These are phyloP conservation scores for Lycodopsis pacificus DNA, from an alignment of 2,797 vertebrate genomes.

Conservation along the genomic window DNA sequence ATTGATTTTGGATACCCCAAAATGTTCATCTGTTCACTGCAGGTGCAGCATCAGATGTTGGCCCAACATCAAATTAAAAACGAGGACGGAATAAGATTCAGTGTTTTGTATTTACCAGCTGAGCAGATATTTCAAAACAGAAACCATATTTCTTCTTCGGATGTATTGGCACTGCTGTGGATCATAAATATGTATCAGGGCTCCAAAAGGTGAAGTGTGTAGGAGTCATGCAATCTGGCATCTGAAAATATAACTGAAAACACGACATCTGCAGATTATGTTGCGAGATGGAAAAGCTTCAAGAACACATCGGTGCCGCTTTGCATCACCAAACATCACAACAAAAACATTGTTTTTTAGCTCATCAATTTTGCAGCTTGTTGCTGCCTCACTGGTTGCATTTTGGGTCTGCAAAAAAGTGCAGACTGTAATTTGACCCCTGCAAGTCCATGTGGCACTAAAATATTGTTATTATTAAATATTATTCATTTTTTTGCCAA, in stretches of 20 bases:
- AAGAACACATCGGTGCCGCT: slow-evolving; percentile 1
- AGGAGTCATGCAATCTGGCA: slow-evolving; percentile 66
- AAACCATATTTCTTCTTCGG: slow-evolving; percentile 47
- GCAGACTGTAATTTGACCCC: neutral
- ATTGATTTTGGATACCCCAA: neutral
- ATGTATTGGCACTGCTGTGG: slow-evolving; percentile 36
- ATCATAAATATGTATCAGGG: slow-evolving; percentile 68
- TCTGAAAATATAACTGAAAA: slow-evolving; percentile 56
- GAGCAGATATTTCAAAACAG: slow-evolving; percentile 48
- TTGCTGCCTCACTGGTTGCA: neutral
- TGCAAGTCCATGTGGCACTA: neutral
- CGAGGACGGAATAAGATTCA: slow-evolving; percentile 32
- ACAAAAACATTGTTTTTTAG: neutral
- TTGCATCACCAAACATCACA: slow-evolving; percentile 5
- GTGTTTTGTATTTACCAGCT: slow-evolving; percentile 40
- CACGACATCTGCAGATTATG: slow-evolving; percentile 39
- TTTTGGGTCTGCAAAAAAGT: neutral
- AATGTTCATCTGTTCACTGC: slow-evolving; percentile 6
- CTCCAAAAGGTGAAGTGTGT: slow-evolving; percentile 70
- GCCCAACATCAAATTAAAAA: slow-evolving; percentile 39
- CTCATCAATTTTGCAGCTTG: neutral
- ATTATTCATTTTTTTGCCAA: neutral
- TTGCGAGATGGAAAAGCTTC: slow-evolving; percentile 33
- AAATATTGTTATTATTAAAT: too few species aligned
- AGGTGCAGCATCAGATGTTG: slow-evolving; percentile 26